Conservation (phyloP, 2,797 vertebrate genomes). For the Todus mexicanus region DNA sequence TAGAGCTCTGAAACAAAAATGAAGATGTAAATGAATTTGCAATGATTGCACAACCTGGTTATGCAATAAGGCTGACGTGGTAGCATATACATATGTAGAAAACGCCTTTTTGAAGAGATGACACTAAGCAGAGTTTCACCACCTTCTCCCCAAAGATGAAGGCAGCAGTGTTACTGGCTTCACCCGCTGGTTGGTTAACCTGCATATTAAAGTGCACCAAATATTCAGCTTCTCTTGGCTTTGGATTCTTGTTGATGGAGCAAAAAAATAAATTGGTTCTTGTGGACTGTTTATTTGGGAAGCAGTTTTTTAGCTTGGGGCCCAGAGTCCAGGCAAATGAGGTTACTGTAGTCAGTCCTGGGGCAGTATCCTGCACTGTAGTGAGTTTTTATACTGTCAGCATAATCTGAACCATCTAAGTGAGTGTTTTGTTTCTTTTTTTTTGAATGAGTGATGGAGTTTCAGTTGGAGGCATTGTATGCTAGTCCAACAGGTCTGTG, state of each 20-base stretch:
- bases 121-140: background rate
- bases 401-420: background rate
- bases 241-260: background rate
- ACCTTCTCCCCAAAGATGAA: constrained; percentile 10
- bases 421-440: background rate
- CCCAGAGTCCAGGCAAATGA: background rate
- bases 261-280: background rate
- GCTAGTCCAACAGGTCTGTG: background rate
- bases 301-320: background rate
- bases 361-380: background rate
- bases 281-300: background rate
- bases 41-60: constrained; percentile 33
- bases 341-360: background rate
- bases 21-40: constrained; percentile 41
- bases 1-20: background rate
- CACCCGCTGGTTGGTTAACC: background rate
- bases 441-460: background rate
- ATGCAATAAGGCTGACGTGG: constrained; percentile 11
- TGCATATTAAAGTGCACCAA: background rate
- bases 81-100: background rate
- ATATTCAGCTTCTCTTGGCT: background rate
- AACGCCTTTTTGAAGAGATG: constrained; percentile 13
- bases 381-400: background rate
- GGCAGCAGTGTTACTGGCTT: background rate
- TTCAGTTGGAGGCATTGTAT: background rate